phyloP scores from a whole-genome alignment of 2,888 invertebrate species.

The Nemoura dubitans region DNA sequence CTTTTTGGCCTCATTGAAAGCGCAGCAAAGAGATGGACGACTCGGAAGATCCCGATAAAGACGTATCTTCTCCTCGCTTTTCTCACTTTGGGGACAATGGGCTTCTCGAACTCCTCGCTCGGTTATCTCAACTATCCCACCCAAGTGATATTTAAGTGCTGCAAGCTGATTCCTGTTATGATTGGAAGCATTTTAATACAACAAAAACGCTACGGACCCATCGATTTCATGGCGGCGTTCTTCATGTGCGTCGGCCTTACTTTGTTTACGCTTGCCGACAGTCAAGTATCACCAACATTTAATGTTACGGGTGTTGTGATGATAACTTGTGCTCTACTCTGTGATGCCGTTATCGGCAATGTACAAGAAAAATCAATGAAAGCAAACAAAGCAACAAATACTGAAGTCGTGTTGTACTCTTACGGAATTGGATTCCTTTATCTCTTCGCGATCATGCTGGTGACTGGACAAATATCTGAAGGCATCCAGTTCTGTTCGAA shows the following conservation, averaged over 20 bases:
- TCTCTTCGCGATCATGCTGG: slow-evolving; percentile 75
- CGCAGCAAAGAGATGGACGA: slow-evolving; percentile 67
- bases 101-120: slow-evolving; percentile 91
- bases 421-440: slow-evolving; percentile 89
- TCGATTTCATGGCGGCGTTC: slow-evolving; percentile 86
- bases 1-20: slow-evolving; percentile 82
- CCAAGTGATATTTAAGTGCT: slow-evolving; percentile 97
- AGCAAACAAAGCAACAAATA: slow-evolving; percentile 80
- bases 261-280: slow-evolving; percentile 87
- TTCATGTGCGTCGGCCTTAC: slow-evolving; percentile 90
- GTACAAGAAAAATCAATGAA: slow-evolving; percentile 97
- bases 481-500: slow-evolving; percentile 80
- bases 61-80: slow-evolving; percentile 85
- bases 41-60: slow-evolving; percentile 75
- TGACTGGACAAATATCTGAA: slow-evolving; percentile 76
- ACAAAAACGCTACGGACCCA: slow-evolving; percentile 82
- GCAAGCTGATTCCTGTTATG: slow-evolving; percentile 95
- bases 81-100: slow-evolving; percentile 94
- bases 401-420: slow-evolving; percentile 92
- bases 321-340: slow-evolving; percentile 85
- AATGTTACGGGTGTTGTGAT: slow-evolving; percentile 73
- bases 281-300: slow-evolving; percentile 67
- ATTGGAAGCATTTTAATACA: slow-evolving; percentile 93
- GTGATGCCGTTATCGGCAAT: slow-evolving; percentile 96
- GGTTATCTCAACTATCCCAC: slow-evolving; percentile 97